A percentile compares a stretch with the other conserved stretches of the same genome.
These are phyloP conservation scores for Solenodon paradoxus DNA, from an alignment of 2,113 vertebrate species.

Conservation along the genomic window DNA sequence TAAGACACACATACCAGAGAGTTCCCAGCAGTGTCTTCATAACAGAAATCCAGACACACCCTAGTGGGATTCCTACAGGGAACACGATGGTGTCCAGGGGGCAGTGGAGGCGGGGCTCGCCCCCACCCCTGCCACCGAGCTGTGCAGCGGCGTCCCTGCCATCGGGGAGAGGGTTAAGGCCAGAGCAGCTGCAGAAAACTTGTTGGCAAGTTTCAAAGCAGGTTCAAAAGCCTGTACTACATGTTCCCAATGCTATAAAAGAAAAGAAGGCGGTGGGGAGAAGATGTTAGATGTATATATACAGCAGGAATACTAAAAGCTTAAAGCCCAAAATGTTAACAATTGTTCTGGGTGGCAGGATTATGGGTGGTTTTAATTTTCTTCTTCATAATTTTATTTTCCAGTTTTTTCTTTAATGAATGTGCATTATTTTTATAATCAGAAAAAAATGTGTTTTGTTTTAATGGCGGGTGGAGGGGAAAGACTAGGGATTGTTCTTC, in stretches of 20 bases:
- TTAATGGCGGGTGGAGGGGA: not conserved
- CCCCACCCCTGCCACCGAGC: no score
- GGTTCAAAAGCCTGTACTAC: not conserved
- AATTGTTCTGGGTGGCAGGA: constrained; percentile 64
- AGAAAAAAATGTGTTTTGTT: constrained; percentile 66
- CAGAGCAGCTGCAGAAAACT: not conserved
- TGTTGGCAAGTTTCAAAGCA: not conserved
- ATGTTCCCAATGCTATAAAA: not conserved
- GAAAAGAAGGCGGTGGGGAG: not conserved
- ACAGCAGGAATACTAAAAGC: not conserved
- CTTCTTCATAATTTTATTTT: constrained; percentile 70
- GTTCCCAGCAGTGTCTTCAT: not conserved
- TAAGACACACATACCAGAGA: not conserved
- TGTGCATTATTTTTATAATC: constrained; percentile 67
- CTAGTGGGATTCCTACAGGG: not conserved
- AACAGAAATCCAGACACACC: not conserved
- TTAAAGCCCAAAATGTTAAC: not conserved
- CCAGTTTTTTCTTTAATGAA: constrained; percentile 70
- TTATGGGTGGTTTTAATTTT: constrained; percentile 72
- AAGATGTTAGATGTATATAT: not conserved
- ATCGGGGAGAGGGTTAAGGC: not conserved
- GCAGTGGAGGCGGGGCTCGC: no score
- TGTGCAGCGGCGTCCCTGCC: no score
- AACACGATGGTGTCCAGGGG: not conserved
- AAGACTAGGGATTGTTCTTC: not conserved